These are phyloP conservation scores for Drosophila neutralis DNA, from an alignment of 2,888 invertebrate genomes.

Conservation along the genomic window DNA sequence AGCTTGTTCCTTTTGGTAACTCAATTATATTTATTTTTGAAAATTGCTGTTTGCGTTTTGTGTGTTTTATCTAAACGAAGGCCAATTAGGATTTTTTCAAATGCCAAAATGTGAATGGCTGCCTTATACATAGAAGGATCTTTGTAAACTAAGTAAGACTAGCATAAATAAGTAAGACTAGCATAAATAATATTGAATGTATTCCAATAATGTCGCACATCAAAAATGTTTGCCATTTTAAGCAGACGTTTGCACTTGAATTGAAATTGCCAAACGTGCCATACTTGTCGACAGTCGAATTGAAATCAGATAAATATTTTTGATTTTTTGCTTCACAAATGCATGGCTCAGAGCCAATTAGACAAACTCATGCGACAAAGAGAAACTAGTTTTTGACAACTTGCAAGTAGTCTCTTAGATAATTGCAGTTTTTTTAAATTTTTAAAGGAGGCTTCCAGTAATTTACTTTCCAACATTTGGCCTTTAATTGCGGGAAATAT, in stretches of 20 bases:
- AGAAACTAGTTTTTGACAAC: too few species aligned
- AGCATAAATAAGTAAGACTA: constrained; percentile 1
- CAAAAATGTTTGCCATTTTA: neutral
- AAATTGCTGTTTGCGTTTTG: constrained; percentile 30
- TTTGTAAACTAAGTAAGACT: constrained; percentile 10
- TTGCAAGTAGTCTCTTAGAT: too few species aligned
- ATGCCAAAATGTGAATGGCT: constrained; percentile 40
- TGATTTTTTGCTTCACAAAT: neutral
- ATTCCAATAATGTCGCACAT: neutral
- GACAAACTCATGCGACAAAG: too few species aligned
- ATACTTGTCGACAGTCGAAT: neutral
- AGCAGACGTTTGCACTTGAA: neutral
- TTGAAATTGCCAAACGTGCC: constrained; percentile 1
- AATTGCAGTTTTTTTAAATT: too few species aligned
- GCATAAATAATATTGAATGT: neutral
- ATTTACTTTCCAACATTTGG: too few species aligned
- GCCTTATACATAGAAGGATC: constrained; percentile 20
- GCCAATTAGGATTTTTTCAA: constrained; percentile 26
- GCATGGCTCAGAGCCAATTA: neutral
- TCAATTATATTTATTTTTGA: constrained; percentile 68
- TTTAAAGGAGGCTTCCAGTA: too few species aligned
- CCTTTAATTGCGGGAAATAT: too few species aligned
- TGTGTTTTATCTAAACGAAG: constrained; percentile 14
- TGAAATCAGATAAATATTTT: neutral
- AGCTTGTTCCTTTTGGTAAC: constrained; percentile 27